Percentiles rank a stretch among this genome's conserved stretches.
phyloP scores from a whole-genome alignment of 2,888 invertebrate genomes.

The Phyllotreta cruciferae region DNA sequence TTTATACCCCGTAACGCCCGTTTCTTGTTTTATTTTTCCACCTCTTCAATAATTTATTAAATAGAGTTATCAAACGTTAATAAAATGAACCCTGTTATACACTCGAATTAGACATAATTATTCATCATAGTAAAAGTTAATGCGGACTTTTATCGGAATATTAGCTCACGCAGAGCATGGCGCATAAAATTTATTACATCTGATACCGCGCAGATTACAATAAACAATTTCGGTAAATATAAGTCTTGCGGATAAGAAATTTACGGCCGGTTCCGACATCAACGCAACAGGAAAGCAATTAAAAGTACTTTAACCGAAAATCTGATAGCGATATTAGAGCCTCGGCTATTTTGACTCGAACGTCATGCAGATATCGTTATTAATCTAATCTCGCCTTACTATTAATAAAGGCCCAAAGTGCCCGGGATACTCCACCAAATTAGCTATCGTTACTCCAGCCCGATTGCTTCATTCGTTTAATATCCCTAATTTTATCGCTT shows the following conservation, averaged over 20 bases:
- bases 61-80: conserved; percentile 30
- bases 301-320: too few species aligned
- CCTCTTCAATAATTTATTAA: conserved; percentile 27
- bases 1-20: conserved; percentile 1
- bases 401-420: too few species aligned
- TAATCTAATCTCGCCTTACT: too few species aligned
- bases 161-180: conserved; percentile 26
- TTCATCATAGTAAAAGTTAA: conserved; percentile 29
- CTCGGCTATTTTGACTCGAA: too few species aligned
- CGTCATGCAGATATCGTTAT: too few species aligned
- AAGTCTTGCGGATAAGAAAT: conserved; percentile 18
- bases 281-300: conserved; percentile 18
- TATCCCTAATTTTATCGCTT: too few species aligned
- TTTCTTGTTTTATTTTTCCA: conserved; percentile 5
- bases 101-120: conserved; percentile 28
- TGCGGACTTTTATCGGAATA: conserved; percentile 26
- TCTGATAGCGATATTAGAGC: too few species aligned
- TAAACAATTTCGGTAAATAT: conserved; percentile 24
- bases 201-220: conserved; percentile 21
- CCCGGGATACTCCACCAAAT: too few species aligned
- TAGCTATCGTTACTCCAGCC: too few species aligned
- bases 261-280: conserved; percentile 7
- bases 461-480: too few species aligned
- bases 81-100: conserved; percentile 30
- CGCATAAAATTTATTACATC: conserved; percentile 26